These are phyloP conservation scores for Drosophila parthenogenetica DNA, from an alignment of 2,888 invertebrate species.

Conservation along the genomic window DNA sequence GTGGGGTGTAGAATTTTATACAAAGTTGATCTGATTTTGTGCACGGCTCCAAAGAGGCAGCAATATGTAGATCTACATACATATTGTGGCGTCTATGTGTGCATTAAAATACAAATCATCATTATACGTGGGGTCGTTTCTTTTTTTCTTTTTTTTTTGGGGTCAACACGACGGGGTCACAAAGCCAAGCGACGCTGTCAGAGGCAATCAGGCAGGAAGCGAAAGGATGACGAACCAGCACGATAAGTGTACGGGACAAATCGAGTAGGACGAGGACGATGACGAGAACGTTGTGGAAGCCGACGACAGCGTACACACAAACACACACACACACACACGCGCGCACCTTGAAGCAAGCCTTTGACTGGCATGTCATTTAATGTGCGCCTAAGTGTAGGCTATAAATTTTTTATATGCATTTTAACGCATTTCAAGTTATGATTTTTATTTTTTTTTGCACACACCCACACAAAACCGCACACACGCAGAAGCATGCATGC, in stretches of 20 bases:
- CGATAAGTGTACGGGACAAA: slow-evolving; percentile 32
- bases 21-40: background rate
- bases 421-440: slow-evolving; percentile 78
- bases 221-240: slow-evolving; percentile 35
- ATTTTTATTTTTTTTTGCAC: slow-evolving; percentile 58
- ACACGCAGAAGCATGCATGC: slow-evolving; percentile 3
- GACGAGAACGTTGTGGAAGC: background rate
- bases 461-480: slow-evolving; percentile 22
- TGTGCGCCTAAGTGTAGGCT: slow-evolving; percentile 75
- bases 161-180: slow-evolving; percentile 54
- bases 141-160: slow-evolving; percentile 44
- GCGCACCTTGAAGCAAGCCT: slow-evolving; percentile 50
- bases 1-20: background rate
- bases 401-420: slow-evolving; percentile 79
- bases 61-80: background rate
- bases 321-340: background rate
- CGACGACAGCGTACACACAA: background rate
- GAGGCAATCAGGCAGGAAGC: slow-evolving; percentile 12
- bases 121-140: slow-evolving; percentile 34
- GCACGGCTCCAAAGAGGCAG: background rate
- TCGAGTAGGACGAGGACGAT: background rate
- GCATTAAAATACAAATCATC: slow-evolving; percentile 61
- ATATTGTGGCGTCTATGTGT: slow-evolving; percentile 1
- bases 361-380: slow-evolving; percentile 76
- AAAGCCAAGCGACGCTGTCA: slow-evolving; percentile 28